phyloP scores from a whole-genome alignment of 2,113 vertebrate genomes.

The Todiramphus saurophagus region DNA sequence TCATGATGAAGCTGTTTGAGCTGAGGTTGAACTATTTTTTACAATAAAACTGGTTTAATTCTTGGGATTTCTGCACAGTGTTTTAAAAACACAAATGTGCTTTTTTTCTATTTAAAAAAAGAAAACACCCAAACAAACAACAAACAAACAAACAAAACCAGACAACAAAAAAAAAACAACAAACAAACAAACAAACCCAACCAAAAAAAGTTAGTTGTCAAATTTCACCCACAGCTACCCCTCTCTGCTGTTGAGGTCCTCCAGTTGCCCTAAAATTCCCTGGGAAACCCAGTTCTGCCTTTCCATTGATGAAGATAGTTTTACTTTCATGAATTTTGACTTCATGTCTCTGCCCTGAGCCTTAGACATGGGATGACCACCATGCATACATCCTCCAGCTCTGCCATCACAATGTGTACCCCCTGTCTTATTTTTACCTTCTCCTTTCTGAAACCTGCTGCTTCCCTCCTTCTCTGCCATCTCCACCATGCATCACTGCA shows the following conservation, averaged over 20 bases:
- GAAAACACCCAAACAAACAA: no score
- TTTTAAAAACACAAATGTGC: background rate
- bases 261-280: background rate
- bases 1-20: background rate
- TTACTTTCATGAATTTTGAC: background rate
- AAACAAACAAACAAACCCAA: no score
- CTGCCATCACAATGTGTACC: background rate
- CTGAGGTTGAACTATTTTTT: background rate
- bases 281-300: background rate
- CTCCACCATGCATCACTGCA: background rate
- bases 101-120: background rate
- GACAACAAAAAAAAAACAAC: no score
- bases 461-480: background rate
- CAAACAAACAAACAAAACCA: no score
- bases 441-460: background rate
- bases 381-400: background rate
- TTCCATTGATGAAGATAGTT: background rate
- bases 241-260: fast-evolving
- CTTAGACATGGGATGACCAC: background rate
- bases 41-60: background rate
- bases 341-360: background rate
- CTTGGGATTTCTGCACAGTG: background rate
- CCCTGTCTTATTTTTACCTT: background rate
- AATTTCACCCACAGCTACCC: background rate
- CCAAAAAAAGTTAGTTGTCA: background rate